These are phyloP conservation scores for Mycogona germanica DNA, from an alignment of 2,888 invertebrate species.

Conservation along the genomic window DNA sequence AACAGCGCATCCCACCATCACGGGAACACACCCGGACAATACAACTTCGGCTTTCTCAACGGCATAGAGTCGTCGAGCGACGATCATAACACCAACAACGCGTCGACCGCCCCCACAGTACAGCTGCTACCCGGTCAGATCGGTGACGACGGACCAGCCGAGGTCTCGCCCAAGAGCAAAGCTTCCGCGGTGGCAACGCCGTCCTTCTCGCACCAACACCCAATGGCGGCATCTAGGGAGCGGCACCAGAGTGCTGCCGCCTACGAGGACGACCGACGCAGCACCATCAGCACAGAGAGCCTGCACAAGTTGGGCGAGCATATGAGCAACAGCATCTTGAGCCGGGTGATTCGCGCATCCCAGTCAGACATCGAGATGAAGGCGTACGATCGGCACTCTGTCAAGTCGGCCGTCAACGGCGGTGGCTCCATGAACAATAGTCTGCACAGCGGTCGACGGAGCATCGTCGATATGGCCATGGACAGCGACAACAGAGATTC, in stretches of 20 bases:
- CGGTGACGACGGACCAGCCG: not conserved
- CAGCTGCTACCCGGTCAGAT: conserved; percentile 6
- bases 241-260: not conserved
- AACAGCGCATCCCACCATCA: too few species aligned
- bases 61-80: not conserved
- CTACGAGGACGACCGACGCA: not conserved
- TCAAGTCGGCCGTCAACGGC: too few species aligned
- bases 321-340: conserved; percentile 1
- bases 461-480: conserved; percentile 18
- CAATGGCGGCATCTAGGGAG: too few species aligned
- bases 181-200: too few species aligned
- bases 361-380: conserved; percentile 12
- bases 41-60: conserved; percentile 2
- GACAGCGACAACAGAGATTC: conserved; percentile 21
- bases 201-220: too few species aligned
- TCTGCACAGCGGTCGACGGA: not conserved
- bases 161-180: too few species aligned
- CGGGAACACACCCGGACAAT: not conserved
- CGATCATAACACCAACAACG: not conserved
- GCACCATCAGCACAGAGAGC: not conserved
- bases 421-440: not conserved
- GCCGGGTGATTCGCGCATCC: not conserved
- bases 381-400: not conserved
- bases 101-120: not conserved
- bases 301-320: not conserved